Percentiles rank a stretch among this genome's conserved stretches.
phyloP scores from a whole-genome alignment of 2,797 vertebrate genomes.

The Moxostoma hubbsi region DNA sequence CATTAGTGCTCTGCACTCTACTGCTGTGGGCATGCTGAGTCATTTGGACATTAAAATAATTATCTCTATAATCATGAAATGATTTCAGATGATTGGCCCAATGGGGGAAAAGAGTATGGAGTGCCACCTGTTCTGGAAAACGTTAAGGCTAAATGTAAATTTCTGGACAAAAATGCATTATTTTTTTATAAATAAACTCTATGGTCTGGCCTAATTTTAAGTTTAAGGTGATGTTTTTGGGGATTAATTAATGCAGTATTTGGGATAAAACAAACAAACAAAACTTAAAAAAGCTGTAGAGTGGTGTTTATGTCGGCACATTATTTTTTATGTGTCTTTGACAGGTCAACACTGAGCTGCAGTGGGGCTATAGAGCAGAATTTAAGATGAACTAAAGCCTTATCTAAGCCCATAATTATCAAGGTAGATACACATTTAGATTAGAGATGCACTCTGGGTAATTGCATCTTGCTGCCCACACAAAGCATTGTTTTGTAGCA shows the following conservation, averaged over 20 bases:
- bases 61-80: constrained; percentile 44
- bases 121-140: constrained; percentile 41
- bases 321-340: neutral
- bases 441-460: constrained; percentile 46
- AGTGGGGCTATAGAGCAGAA: constrained; percentile 15
- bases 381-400: constrained; percentile 40
- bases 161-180: constrained; percentile 19
- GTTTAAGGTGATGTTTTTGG: neutral
- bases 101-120: constrained; percentile 11
- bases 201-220: neutral
- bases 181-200: constrained; percentile 6
- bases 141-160: constrained; percentile 31
- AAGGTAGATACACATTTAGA: constrained; percentile 33
- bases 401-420: constrained; percentile 28
- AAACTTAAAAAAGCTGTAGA: neutral
- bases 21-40: constrained; percentile 27
- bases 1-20: neutral
- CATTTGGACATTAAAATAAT: constrained; percentile 48
- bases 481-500: constrained; percentile 24
- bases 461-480: constrained; percentile 26
- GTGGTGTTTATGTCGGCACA: neutral
- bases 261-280: neutral
- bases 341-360: neutral
- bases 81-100: constrained; percentile 45
- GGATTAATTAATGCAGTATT: neutral